Evolutionary conservation across 2,797 vertebrate genomes (phyloP).

Genomic region (Cyclopterus lumpus): DNA sequence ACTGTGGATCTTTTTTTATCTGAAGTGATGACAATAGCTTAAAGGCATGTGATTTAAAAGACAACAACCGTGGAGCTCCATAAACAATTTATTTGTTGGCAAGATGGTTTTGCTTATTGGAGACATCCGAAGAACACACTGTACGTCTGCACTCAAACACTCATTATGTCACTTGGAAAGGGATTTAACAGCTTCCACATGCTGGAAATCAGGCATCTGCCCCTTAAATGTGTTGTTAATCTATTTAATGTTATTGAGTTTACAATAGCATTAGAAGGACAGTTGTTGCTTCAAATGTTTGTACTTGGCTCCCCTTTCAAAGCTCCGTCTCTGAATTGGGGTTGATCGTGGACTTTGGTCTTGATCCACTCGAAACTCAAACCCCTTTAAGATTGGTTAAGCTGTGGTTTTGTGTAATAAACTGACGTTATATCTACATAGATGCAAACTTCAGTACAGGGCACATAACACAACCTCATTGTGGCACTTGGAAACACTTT

Average conservation of each 20-base stretch:
- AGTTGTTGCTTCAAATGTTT: not conserved
- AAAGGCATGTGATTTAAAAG: not conserved
- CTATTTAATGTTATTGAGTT: not conserved
- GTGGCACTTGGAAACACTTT: not conserved
- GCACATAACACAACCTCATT: not conserved
- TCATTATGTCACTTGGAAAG: not conserved
- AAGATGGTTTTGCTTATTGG: not conserved
- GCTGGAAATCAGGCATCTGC: not conserved
- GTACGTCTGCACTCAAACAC: not conserved
- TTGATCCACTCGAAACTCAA: not conserved
- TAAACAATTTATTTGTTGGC: not conserved
- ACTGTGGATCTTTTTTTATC: constrained; percentile 1
- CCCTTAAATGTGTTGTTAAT: not conserved
- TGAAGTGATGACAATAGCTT: constrained; percentile 3
- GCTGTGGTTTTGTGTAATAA: not conserved
- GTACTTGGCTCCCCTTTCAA: not conserved
- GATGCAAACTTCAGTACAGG: not conserved
- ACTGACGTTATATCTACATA: not conserved
- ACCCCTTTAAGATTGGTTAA: not conserved
- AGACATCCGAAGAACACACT: not conserved
- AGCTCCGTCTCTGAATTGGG: not conserved
- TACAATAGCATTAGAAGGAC: not conserved
- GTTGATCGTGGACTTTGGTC: not conserved
- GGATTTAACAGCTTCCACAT: not conserved
- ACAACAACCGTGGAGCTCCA: not conserved